Base-by-base conservation (phyloP, 2,888 invertebrate genomes). In the Seladonia tumulorum region DNA sequence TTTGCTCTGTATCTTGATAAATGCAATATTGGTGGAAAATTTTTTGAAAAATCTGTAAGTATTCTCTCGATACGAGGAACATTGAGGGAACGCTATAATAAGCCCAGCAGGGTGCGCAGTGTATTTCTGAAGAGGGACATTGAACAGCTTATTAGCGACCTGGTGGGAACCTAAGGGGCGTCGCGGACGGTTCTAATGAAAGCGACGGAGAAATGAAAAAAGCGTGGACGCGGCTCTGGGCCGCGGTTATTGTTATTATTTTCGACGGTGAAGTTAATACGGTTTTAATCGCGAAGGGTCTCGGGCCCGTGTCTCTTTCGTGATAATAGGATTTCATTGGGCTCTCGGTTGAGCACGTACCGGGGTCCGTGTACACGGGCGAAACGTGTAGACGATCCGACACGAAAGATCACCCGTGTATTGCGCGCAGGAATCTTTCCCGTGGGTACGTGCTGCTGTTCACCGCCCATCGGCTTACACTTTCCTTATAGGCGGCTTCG, bases 401-500 rank as follows among this genome's bases (percentile, higher is more conserved):
- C 79, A 57, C 45, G 79, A 81, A 82, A 88, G 88, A 88, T 83
- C 85, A 85, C 71, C 81, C 12, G 74, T 83, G 72, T 70, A 78
- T 63, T 78, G 75, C 71, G 39, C 49, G 49, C 68, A 73, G 47
- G 66, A 84, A 82, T 82, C 63, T 87, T 84, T 85, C 76, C 53
- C 73, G 57, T 29, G 76, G 45, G 88, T 88, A 91, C 92, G 92
- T 92, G 92, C 90, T 89, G 81, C 83, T 83, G 82, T 85, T 88
- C 88, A 81, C 87, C 81, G 87, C 79, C 89, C 90, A 86, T 86
- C 88, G 91, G 92, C 91, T 93, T 92, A 93, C 85, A 89, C 86
- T 76, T 85, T 85, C 35, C 82, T n/a, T 79, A 29, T 29, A 73
- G 72, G 60, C 84, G 71, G 66, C 68, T 83, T 79, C 83, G 79